Evolutionary conservation across 2,113 vertebrate genomes (phyloP).

Genomic region (Copsychus sechellarum): DNA sequence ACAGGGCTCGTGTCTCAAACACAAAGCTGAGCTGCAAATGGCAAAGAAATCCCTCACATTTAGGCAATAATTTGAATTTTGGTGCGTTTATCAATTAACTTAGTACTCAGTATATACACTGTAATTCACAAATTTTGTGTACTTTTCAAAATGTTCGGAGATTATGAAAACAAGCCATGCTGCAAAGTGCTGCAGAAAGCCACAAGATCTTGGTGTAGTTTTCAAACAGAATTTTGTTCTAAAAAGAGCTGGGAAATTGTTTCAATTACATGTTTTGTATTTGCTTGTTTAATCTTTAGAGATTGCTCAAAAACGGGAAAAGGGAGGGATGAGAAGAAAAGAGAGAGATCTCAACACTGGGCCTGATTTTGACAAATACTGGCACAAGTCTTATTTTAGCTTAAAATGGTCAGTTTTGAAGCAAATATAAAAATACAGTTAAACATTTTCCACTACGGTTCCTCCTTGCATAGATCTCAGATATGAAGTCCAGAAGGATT

Average conservation of each 20-base stretch:
- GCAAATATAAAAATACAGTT: constrained; percentile 3
- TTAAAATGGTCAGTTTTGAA: neutral
- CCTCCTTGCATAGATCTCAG: constrained; percentile 4
- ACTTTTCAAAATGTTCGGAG: neutral
- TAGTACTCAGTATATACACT: neutral
- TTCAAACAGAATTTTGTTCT: constrained; percentile 16
- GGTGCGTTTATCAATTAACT: neutral
- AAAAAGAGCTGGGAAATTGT: constrained; percentile 13
- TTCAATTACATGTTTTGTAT: constrained; percentile 1
- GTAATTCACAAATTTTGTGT: neutral
- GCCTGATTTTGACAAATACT: neutral
- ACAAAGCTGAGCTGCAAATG: neutral
- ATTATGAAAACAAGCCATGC: neutral
- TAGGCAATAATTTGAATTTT: neutral
- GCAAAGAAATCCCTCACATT: rapidly evolving
- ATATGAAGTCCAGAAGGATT: constrained; percentile 33
- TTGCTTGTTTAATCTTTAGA: constrained; percentile 22
- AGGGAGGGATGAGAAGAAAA: constrained; percentile 23
- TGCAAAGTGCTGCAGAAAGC: constrained; percentile 1
- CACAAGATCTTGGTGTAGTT: neutral
- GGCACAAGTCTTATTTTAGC: neutral
- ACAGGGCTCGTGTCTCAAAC: rapidly evolving
- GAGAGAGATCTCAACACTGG: neutral
- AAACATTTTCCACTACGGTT: neutral
- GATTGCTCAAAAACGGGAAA: neutral